phyloP scores from a whole-genome alignment of 1,140 invertebrate genomes.

The Saccostrea echinata region DNA sequence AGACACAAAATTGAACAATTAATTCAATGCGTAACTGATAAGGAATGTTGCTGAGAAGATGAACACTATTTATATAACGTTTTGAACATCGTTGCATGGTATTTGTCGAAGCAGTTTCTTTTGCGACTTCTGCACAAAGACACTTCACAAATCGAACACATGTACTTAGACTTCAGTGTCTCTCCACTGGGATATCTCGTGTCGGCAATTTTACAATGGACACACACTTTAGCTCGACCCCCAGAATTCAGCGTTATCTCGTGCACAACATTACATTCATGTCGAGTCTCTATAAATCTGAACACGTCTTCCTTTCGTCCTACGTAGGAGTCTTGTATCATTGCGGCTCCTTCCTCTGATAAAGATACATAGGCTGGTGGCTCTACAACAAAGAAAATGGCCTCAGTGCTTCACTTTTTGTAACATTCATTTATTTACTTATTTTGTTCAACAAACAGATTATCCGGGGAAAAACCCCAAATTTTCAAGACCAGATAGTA shows the following conservation, averaged over 20 bases:
- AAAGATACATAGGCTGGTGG: not conserved
- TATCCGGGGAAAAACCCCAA: not conserved
- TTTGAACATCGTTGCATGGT: not conserved
- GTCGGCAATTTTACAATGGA: not conserved
- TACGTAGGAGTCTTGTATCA: not conserved
- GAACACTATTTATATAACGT: not conserved
- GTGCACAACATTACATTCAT: constrained; percentile 9
- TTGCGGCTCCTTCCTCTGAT: not conserved
- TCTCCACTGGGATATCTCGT: constrained; percentile 13
- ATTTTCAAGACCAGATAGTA: not conserved
- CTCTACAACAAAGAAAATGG: constrained; percentile 25
- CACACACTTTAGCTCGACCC: constrained; percentile 22
- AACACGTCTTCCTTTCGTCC: not conserved
- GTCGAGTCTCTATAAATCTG: not conserved
- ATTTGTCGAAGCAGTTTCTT: constrained; percentile 1
- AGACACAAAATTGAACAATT: not conserved
- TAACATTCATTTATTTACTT: not conserved
- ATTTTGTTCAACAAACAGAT: not conserved
- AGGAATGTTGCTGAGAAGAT: not conserved
- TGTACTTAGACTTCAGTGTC: constrained; percentile 5
- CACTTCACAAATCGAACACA: constrained; percentile 22
- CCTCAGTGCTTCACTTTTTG: constrained; percentile 9
- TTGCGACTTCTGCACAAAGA: constrained; percentile 5
- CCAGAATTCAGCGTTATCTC: not conserved
- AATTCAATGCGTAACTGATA: not conserved